Conservation (phyloP, 2,888 invertebrate genomes). For the Drosophila atripex region DNA sequence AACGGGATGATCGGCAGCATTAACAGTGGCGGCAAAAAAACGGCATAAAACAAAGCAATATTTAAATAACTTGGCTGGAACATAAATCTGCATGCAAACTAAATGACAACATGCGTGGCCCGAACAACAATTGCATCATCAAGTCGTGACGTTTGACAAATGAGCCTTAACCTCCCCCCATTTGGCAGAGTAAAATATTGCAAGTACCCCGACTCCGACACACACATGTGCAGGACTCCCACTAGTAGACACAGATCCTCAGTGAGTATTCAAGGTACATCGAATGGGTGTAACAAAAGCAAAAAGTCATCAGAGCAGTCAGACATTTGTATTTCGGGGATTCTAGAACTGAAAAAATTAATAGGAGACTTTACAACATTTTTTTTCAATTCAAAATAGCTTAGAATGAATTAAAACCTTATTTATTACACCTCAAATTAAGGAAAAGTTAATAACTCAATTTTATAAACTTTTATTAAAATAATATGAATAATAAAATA, state of each 20-base stretch:
- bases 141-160: constrained; percentile 81
- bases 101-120: constrained; percentile 63
- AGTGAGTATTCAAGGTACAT: constrained; percentile 70
- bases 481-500: background rate
- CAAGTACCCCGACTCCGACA: constrained; percentile 38
- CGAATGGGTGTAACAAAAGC: constrained; percentile 72
- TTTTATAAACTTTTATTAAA: background rate
- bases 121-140: constrained; percentile 78
- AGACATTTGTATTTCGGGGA: constrained; percentile 13
- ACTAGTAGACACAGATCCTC: constrained; percentile 7
- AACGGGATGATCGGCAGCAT: constrained; percentile 46
- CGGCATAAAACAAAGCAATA: constrained; percentile 27
- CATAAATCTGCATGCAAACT: constrained; percentile 75
- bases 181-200: constrained; percentile 74
- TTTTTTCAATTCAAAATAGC: background rate
- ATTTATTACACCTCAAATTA: too few relatives aligned
- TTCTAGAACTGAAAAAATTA: constrained; percentile 18
- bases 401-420: background rate
- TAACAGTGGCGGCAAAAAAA: constrained; percentile 3
- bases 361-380: background rate
- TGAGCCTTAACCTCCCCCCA: constrained; percentile 64
- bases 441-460: too few relatives aligned
- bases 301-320: constrained; percentile 58
- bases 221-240: constrained; percentile 28
- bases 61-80: constrained; percentile 43